phyloP scores from a whole-genome alignment of 2,113 vertebrate genomes.

The Gnathonemus longibarbis region DNA sequence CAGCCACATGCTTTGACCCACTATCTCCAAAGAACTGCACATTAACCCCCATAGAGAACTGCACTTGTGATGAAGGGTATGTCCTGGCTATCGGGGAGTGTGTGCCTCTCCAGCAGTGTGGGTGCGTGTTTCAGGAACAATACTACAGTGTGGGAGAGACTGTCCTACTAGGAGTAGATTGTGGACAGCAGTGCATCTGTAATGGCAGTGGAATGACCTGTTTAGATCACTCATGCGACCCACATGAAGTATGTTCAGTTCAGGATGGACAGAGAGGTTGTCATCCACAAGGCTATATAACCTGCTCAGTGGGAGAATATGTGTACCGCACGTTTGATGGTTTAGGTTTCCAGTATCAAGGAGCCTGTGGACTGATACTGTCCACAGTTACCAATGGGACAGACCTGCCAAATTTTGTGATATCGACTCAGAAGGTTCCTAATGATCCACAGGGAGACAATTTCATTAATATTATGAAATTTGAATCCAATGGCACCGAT shows the following conservation, averaged over 20 bases:
- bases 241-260: constrained; percentile 33
- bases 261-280: constrained; percentile 39
- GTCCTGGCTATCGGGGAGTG: constrained; percentile 46
- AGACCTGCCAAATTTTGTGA: constrained; percentile 25
- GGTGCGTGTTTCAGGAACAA: constrained; percentile 46
- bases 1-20: constrained; percentile 44
- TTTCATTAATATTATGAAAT: constrained; percentile 32
- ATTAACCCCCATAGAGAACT: constrained; percentile 43
- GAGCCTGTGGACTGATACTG: constrained; percentile 43
- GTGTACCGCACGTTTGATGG: constrained; percentile 52
- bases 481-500: constrained; percentile 34
- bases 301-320: constrained; percentile 39
- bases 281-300: constrained; percentile 30
- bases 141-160: constrained; percentile 48
- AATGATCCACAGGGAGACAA: constrained; percentile 8
- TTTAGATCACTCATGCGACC: constrained; percentile 27
- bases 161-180: constrained; percentile 37
- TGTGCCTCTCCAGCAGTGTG: constrained; percentile 42
- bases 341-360: constrained; percentile 43
- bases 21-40: constrained; percentile 41
- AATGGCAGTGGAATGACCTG: constrained; percentile 39
- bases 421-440: constrained; percentile 44
- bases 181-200: constrained; percentile 46
- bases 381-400: constrained; percentile 34
- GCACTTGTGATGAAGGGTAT: constrained; percentile 47